Conservation (phyloP, 1,140 invertebrate genomes). For the Parasteatoda tepidariorum region DNA sequence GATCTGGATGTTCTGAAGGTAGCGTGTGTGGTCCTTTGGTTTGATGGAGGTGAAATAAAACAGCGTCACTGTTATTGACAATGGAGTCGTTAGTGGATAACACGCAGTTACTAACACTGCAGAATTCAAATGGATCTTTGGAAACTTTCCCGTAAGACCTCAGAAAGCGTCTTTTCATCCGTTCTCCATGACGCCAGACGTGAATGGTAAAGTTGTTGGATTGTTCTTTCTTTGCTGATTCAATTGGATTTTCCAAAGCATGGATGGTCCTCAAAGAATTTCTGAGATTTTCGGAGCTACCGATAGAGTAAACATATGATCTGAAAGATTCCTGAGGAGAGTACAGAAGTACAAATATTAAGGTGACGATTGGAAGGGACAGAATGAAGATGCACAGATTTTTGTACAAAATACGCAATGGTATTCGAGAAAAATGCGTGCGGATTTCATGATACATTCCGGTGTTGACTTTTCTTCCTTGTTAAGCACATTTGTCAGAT, state of each 20-base stretch:
- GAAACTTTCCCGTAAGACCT: slow-evolving; percentile 52
- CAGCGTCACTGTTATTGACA: slow-evolving; percentile 71
- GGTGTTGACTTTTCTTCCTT: background rate
- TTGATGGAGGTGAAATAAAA: slow-evolving; percentile 74
- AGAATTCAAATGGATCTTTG: slow-evolving; percentile 72
- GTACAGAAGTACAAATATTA: slow-evolving; percentile 15
- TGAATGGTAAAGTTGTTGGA: slow-evolving; percentile 63
- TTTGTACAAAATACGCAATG: background rate
- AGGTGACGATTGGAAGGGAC: background rate
- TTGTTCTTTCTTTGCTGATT: background rate
- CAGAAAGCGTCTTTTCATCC: slow-evolving; percentile 63
- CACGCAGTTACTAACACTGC: slow-evolving; percentile 72
- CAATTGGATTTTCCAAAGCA: background rate
- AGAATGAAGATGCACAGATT: background rate
- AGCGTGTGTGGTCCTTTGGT: slow-evolving; percentile 64
- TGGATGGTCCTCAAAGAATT: background rate
- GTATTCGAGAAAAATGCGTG: background rate
- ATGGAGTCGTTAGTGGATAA: slow-evolving; percentile 70
- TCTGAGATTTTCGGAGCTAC: background rate
- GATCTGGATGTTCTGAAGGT: slow-evolving; percentile 11
- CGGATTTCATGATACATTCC: slow-evolving; percentile 25
- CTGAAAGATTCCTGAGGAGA: background rate
- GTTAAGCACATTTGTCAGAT: no score
- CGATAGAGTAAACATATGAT: background rate
- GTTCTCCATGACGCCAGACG: slow-evolving; percentile 63